Evolutionary conservation across 2,888 invertebrate genomes (phyloP).

Genomic region (Andrena camellia): DNA sequence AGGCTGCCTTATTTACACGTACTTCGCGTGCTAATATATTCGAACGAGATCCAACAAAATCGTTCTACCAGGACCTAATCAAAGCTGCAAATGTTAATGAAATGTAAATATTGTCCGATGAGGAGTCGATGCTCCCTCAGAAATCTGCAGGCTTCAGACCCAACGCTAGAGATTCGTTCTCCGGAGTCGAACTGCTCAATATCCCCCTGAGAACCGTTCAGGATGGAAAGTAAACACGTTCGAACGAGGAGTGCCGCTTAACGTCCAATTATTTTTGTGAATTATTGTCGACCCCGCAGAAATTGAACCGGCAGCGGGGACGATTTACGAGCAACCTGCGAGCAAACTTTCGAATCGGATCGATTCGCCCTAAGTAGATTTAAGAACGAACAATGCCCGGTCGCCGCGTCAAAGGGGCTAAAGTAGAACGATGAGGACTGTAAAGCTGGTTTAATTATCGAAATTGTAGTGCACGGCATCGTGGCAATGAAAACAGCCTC

Average conservation of each 20-base stretch:
- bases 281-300: constrained; percentile 9
- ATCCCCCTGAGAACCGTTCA: constrained; percentile 1
- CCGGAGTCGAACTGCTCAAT: background rate
- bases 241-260: constrained; percentile 5
- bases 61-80: background rate
- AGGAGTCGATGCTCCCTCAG: background rate
- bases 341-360: constrained; percentile 5
- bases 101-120: constrained; percentile 32
- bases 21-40: background rate
- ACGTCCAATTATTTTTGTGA: constrained; percentile 34
- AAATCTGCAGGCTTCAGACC: background rate
- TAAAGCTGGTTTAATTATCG: constrained; percentile 53
- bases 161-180: background rate
- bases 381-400: constrained; percentile 20
- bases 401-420: background rate
- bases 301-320: constrained; percentile 18
- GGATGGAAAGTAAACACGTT: constrained; percentile 36
- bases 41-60: background rate
- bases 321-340: constrained; percentile 44
- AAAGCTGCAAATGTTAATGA: constrained; percentile 2
- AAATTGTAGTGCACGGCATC: constrained; percentile 38
- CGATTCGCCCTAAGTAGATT: background rate
- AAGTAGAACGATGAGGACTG: constrained; percentile 20
- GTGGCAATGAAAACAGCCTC: constrained; percentile 40
- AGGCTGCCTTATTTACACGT: background rate